A percentile compares a stretch with the other conserved stretches of the same genome.
phyloP scores from a whole-genome alignment of 1,140 invertebrate species.

The Mycetomoellerius zeteki region DNA sequence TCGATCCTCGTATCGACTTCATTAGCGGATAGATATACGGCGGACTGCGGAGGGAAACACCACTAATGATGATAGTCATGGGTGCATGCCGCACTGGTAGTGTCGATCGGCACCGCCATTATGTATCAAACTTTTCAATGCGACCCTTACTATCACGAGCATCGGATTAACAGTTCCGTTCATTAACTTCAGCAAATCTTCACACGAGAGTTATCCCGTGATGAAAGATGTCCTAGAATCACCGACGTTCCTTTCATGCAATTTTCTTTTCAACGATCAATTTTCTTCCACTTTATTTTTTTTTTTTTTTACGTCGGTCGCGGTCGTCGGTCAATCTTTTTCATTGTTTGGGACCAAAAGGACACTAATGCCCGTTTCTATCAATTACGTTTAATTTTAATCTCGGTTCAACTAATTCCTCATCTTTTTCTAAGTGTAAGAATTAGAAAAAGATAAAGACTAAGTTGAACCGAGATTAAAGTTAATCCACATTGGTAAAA shows the following conservation, averaged over 20 bases:
- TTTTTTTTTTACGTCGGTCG: neutral
- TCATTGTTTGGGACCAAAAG: neutral
- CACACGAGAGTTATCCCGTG: neutral
- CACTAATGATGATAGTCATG: slow-evolving; percentile 55
- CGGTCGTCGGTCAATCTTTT: neutral
- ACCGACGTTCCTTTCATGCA: neutral
- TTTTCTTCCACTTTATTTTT: neutral
- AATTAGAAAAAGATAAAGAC: too few relatives aligned
- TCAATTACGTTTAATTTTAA: too few relatives aligned
- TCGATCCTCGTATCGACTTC: slow-evolving; percentile 64
- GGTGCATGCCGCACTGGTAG: slow-evolving; percentile 1
- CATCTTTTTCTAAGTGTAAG: too few relatives aligned
- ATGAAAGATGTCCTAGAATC: neutral
- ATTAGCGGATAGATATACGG: slow-evolving; percentile 62
- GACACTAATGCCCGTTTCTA: too few relatives aligned
- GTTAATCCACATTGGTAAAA: too few relatives aligned
- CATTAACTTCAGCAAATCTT: slow-evolving; percentile 24
- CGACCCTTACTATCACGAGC: slow-evolving; percentile 3
- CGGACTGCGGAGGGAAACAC: slow-evolving; percentile 12
- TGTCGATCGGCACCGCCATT: slow-evolving; percentile 43
- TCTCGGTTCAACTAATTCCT: too few relatives aligned
- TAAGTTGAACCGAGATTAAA: too few relatives aligned
- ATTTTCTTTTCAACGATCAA: neutral
- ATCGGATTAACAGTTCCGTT: slow-evolving; percentile 38
- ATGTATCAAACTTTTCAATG: slow-evolving; percentile 41